Base-by-base conservation (phyloP, 2,113 vertebrate genomes). In the Apteryx owenii region DNA sequence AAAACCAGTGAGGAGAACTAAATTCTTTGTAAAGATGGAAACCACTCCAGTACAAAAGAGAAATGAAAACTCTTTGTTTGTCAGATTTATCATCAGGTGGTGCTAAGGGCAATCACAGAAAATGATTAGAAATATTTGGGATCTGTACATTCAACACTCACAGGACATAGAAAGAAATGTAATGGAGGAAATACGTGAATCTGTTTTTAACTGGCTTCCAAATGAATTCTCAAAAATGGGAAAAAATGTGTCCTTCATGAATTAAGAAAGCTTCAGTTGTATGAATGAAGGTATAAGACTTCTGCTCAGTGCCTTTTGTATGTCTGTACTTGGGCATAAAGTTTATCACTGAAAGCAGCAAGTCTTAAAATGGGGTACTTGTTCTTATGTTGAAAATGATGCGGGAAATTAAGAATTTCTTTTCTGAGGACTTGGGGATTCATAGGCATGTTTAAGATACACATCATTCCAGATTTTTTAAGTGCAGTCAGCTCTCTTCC, bases 331-430 rank as follows among this genome's bases (percentile, higher is more conserved):
- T 66, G 29, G 22, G 5, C 29, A 25, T 44, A 19, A 72, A 68
- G 42, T 53, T 15, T 80, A 1, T n/a, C 2, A 4, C 48, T 80
- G 66, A 93, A 79, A 76, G 70, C 36, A 51, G 23, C 0, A 0
- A 66, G 26, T 31, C 26, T 87, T 42, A 58, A 19, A 61, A 6
- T 72, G 21, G 79, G 7, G 25, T 70, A 9, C 17, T 80, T 72
- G 38, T 51, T 29, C 16, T 53, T 77, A 16, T 22, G 31, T 46
- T 31, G 53, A 77, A 83, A 91, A 68, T 50, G 48, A 88, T 78
- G 44, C 21, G 31, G 25, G 5, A 56, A 72, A 61, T 61, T 76
- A 69, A 60, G 38, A 75, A 19, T 48, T 0, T 21, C 2, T 81
- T 58, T 88, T 84, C 53, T 82, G 62, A 69, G 21, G 14, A 61